A percentile compares a stretch with the other conserved stretches of the same genome.
These are phyloP conservation scores for Cantharis flavilabris DNA, from an alignment of 2,888 invertebrate genomes.

Conservation along the genomic window DNA sequence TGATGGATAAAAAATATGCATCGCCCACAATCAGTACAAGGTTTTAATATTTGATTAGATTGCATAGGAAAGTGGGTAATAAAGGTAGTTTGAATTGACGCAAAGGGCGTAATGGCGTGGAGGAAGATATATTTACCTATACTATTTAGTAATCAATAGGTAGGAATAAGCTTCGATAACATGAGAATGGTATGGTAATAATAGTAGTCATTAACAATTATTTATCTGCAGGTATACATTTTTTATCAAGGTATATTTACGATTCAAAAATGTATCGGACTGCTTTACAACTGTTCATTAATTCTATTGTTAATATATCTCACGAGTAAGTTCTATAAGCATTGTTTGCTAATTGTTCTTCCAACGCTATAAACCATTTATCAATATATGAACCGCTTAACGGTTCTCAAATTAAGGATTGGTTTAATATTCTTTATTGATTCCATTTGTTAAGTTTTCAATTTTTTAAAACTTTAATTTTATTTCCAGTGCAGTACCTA, in stretches of 20 bases:
- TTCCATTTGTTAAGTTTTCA: background rate
- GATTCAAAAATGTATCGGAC: slow-evolving; percentile 1
- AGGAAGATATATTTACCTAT: background rate
- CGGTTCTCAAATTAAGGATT: slow-evolving; percentile 18
- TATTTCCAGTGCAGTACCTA: background rate
- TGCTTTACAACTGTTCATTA: slow-evolving; percentile 16
- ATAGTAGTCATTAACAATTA: slow-evolving; percentile 5
- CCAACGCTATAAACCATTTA: slow-evolving; percentile 20
- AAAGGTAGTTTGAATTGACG: background rate
- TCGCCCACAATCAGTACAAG: background rate
- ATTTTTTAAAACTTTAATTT: background rate
- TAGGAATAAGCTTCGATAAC: background rate
- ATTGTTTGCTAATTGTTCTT: slow-evolving; percentile 28
- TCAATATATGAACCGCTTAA: slow-evolving; percentile 23
- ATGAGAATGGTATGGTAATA: background rate
- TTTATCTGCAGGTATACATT: background rate
- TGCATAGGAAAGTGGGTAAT: background rate
- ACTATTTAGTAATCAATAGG: background rate
- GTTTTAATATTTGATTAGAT: background rate
- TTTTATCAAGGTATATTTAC: background rate
- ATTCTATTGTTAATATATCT: slow-evolving; percentile 25
- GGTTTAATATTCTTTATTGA: slow-evolving; percentile 3
- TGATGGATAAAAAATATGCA: background rate
- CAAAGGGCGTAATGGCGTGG: background rate
- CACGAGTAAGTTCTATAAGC: slow-evolving; percentile 13